Evolutionary conservation across 2,888 invertebrate genomes (phyloP).

Genomic region (Cheilosia vernalis): DNA sequence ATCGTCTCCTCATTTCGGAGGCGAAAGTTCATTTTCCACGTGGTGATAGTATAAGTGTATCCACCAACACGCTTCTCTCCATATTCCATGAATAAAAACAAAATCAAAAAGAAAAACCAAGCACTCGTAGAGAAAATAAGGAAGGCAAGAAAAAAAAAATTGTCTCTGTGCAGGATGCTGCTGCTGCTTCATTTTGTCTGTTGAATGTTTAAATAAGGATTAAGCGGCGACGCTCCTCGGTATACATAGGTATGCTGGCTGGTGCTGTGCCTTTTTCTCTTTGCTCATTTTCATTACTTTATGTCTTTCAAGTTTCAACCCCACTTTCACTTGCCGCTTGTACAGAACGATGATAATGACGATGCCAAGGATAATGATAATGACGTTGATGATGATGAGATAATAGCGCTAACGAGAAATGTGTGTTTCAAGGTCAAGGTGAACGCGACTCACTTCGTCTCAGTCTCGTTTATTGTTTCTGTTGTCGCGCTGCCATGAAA

Average conservation of each 20-base stretch:
- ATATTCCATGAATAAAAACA: conserved; percentile 49
- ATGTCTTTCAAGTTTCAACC: conserved; percentile 67
- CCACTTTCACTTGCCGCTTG: conserved; percentile 69
- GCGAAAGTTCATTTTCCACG: conserved; percentile 73
- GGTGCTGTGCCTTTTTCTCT: conserved; percentile 41
- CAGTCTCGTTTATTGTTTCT: conserved; percentile 20
- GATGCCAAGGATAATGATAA: conserved; percentile 73
- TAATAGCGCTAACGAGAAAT: conserved; percentile 74
- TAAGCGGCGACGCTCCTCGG: conserved; percentile 68
- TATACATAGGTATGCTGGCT: conserved; percentile 5
- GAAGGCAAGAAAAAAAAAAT: conserved; percentile 30
- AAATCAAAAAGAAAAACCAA: conserved; percentile 29
- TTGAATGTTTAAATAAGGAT: conserved; percentile 75
- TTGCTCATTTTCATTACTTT: conserved; percentile 75
- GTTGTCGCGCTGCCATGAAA: conserved; percentile 1
- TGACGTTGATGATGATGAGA: conserved; percentile 75
- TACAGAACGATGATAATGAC: conserved; percentile 44
- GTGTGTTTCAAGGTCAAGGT: conserved; percentile 75
- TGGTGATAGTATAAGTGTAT: conserved; percentile 45
- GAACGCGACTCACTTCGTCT: conserved; percentile 55
- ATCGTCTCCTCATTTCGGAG: conserved; percentile 38
- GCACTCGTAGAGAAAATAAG: conserved; percentile 31
- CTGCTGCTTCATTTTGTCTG: conserved; percentile 75
- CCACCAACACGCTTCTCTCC: conserved; percentile 36
- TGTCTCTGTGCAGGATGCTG: conserved; percentile 70